These are phyloP conservation scores for Dasyornis broadbenti DNA, from an alignment of 2,113 vertebrate genomes.

Conservation along the genomic window DNA sequence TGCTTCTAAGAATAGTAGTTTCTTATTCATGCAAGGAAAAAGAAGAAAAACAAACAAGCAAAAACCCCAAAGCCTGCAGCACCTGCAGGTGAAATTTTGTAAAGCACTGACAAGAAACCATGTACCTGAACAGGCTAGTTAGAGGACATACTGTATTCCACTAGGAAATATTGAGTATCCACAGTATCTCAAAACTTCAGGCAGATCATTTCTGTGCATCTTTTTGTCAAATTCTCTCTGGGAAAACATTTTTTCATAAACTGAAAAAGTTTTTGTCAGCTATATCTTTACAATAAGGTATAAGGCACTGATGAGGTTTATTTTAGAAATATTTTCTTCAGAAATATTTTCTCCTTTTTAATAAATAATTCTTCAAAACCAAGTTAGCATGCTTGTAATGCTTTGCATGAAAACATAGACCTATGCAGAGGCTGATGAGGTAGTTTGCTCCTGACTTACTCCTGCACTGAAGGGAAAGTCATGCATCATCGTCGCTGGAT, in stretches of 20 bases:
- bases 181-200: constrained; percentile 38
- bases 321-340: background rate
- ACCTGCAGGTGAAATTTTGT: background rate
- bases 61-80: background rate
- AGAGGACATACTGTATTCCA: background rate
- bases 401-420: background rate
- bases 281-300: background rate
- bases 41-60: background rate
- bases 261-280: background rate
- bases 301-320: no score
- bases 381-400: background rate
- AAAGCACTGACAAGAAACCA: background rate
- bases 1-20: background rate
- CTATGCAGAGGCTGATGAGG: background rate
- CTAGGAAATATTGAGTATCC: background rate
- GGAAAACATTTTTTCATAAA: constrained; percentile 52
- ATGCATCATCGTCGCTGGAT: background rate
- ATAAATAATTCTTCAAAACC: background rate
- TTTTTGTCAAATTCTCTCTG: constrained; percentile 23
- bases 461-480: background rate
- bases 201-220: constrained; percentile 26
- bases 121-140: background rate
- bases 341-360: background rate
- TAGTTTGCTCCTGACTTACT: background rate
- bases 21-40: background rate